Conservation (phyloP, 2,888 invertebrate species). For the Callimorpha dominula region DNA sequence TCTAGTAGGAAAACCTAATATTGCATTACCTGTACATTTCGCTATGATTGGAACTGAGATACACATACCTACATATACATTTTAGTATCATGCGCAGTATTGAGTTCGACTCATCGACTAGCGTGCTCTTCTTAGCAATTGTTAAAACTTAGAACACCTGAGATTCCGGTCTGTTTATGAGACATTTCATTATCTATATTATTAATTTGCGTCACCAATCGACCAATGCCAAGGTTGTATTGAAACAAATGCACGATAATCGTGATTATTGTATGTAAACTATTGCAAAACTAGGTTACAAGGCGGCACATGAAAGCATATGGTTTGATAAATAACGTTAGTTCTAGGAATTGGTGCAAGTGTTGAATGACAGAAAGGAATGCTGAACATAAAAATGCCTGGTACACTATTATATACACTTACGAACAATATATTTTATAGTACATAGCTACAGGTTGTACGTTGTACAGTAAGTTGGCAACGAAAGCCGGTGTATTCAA, state of each 20-base stretch:
- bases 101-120: neutral
- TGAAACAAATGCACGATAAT: conserved; percentile 47
- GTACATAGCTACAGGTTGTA: neutral
- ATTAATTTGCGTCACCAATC: conserved; percentile 36
- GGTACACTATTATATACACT: conserved; percentile 20
- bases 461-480: neutral
- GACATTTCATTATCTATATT: conserved; percentile 10
- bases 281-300: conserved; percentile 66
- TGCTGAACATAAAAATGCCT: conserved; percentile 47
- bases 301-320: conserved; percentile 50
- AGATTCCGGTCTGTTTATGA: conserved; percentile 8
- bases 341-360: conserved; percentile 58
- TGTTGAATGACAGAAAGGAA: conserved; percentile 48
- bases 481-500: neutral
- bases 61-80: neutral
- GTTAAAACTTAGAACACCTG: neutral
- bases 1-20: too few relatives aligned
- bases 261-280: conserved; percentile 40
- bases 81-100: neutral
- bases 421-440: neutral
- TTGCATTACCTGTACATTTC: too few relatives aligned
- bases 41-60: neutral
- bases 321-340: conserved; percentile 48
- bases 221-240: conserved; percentile 69
- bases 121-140: neutral